phyloP scores from a whole-genome alignment of 2,888 invertebrate genomes.

The Oxyteleia sp. region DNA sequence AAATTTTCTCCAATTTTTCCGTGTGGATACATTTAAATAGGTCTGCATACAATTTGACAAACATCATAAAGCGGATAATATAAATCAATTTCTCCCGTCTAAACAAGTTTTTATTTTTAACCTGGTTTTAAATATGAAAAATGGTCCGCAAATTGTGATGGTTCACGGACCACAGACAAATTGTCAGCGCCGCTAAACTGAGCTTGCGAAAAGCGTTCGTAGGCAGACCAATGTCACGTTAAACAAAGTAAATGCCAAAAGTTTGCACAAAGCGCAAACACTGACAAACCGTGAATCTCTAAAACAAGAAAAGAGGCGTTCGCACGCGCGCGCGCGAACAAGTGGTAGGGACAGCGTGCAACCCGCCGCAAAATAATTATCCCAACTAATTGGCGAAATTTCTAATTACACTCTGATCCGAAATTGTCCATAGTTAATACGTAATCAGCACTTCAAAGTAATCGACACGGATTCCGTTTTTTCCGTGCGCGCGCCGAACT shows the following conservation, averaged over 20 bases:
- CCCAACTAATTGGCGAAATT: slow-evolving; percentile 48
- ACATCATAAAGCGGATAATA: no score
- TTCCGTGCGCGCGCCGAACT: slow-evolving; percentile 13
- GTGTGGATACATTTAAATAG: no score
- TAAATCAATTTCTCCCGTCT: no score
- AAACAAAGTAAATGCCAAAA: slow-evolving; percentile 71
- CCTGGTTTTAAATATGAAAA: slow-evolving; percentile 42
- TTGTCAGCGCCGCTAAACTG: slow-evolving; percentile 54
- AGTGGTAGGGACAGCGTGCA: slow-evolving; percentile 12
- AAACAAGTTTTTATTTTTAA: slow-evolving; percentile 52
- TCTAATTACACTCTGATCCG: slow-evolving; percentile 38
- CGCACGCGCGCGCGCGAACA: background rate
- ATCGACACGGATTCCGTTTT: slow-evolving; percentile 42
- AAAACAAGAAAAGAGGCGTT: slow-evolving; percentile 5
- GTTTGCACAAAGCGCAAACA: slow-evolving; percentile 68
- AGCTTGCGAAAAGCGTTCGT: slow-evolving; percentile 62
- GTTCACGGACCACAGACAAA: slow-evolving; percentile 56
- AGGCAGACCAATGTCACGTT: slow-evolving; percentile 69
- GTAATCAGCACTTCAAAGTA: slow-evolving; percentile 38
- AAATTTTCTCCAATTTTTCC: no score
- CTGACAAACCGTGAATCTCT: slow-evolving; percentile 66
- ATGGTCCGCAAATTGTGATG: slow-evolving; percentile 47
- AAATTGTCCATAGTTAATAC: slow-evolving; percentile 42
- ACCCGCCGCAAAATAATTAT: slow-evolving; percentile 49
- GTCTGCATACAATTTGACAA: no score